A percentile compares a stretch with the other conserved stretches of the same genome.
Conservation (phyloP, 2,113 vertebrate species). For the Gobiocypris rarus region DNA sequence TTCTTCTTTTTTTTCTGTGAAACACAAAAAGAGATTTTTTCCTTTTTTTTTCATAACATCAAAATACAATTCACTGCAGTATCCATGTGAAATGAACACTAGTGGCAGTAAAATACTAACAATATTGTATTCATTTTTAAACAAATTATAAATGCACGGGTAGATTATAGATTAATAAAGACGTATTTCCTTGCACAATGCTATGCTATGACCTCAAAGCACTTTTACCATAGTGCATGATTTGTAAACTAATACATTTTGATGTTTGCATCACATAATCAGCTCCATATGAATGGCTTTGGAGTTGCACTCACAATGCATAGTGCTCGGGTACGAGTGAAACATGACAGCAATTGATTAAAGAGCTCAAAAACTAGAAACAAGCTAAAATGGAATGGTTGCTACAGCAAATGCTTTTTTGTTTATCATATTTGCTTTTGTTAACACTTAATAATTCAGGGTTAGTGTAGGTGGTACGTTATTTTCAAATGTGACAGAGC, state of each 20-base stretch:
- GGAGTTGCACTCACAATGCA: background rate
- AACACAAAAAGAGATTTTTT: background rate
- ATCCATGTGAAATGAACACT: background rate
- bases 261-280: background rate
- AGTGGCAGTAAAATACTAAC: background rate
- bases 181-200: background rate
- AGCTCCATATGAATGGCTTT: background rate
- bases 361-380: background rate
- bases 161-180: background rate
- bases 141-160: background rate
- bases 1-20: background rate
- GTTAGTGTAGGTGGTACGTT: background rate
- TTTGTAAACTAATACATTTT: background rate
- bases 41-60: too few species aligned
- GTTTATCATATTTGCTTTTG: background rate
- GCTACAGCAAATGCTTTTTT: background rate
- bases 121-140: background rate
- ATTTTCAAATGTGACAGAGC: background rate
- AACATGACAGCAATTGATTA: background rate
- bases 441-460: background rate
- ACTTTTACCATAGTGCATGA: background rate
- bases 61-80: background rate
- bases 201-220: background rate
- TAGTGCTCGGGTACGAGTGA: background rate
- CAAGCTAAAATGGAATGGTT: background rate